Base-by-base conservation (phyloP, 2,113 vertebrate genomes). In the Myxocyprinus asiaticus region DNA sequence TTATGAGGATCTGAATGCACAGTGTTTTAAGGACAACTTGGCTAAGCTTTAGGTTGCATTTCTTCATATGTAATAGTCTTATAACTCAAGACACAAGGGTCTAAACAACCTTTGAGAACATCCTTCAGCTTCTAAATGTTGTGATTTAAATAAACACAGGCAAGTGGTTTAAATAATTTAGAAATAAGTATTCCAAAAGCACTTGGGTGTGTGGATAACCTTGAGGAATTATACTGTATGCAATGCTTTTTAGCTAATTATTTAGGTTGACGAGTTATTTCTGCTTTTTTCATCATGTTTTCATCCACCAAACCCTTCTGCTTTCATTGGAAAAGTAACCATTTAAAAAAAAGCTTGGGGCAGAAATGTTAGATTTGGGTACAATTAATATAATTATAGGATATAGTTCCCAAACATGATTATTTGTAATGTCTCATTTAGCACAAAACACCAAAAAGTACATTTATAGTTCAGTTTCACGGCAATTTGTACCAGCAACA, bases 131-230 rank as follows among this genome's bases (percentile, higher is more conserved):
- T 51, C 15, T 33, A 15, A 67, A 5, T 51, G 66, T 68, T 51
- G 47, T 68, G 66, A 68, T 68, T 15, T 68, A 47, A 14, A 33
- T 33, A 33, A 33, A 33, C 47, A 48, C 45, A 33, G 17, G 17
- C 51, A 55, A 11, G 42, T 55, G 67, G 53, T 55, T 43, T 5
- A 12, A 67, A 42, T 6, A 51, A 51, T 33, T 66, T 47, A 47
- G 45, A 47, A 15, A 51, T 10, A 15, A 15, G 4, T 17, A 17
- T 61, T 45, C 9, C 10, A 50, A n/a, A 63, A 62, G 72, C 72
- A 74, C 72, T 74, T 74, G 15, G 58, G 58, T 74, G 72, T 74
- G 72, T 74, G 58, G 45, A 63, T 48, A 74, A 63, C 10, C 10
- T 48, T 74, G 45, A 62, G 8, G 53, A 58, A 6, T 6, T 5